A percentile compares a stretch with the other conserved stretches of the same genome.
phyloP scores from a whole-genome alignment of 2,113 vertebrate genomes.

The Nycticebus coucang region DNA sequence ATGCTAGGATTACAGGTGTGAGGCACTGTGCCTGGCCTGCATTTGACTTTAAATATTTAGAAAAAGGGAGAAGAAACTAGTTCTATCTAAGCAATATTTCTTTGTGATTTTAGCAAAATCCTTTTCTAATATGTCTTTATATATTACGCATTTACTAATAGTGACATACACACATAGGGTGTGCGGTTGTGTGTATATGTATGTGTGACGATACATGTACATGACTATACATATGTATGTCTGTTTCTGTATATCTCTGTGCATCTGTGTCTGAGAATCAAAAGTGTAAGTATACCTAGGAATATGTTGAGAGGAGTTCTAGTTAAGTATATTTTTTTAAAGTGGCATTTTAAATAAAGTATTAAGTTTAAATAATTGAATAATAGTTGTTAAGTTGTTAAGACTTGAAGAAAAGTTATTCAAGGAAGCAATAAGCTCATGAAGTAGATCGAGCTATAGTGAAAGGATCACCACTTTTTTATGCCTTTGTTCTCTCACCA shows the following conservation, averaged over 20 bases:
- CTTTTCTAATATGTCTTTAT: slow-evolving; percentile 1
- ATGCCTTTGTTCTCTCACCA: not conserved
- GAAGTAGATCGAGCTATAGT: not conserved
- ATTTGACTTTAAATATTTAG: not conserved
- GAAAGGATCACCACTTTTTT: not conserved
- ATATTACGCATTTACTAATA: not conserved
- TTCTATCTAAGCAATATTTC: not conserved
- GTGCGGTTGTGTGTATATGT: not conserved
- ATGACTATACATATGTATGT: not conserved
- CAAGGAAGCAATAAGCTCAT: not conserved
- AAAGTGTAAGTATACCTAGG: not conserved
- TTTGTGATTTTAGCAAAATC: not conserved
- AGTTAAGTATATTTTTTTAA: not conserved
- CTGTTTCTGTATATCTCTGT: not conserved
- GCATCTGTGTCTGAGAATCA: not conserved
- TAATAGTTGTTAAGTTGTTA: not conserved
- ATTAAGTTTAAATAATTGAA: not conserved
- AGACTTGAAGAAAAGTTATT: not conserved
- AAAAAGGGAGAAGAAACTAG: not conserved
- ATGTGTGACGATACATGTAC: too few relatives aligned
- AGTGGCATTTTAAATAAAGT: slow-evolving; percentile 10
- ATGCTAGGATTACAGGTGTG: too few relatives aligned
- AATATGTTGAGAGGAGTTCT: not conserved
- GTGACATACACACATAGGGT: not conserved
- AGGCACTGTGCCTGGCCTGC: too few relatives aligned